Percentiles rank a stretch among this genome's conserved stretches.
Evolutionary conservation across 2,113 vertebrate species (phyloP).

Genomic region (Leptobrachium leishanense): DNA sequence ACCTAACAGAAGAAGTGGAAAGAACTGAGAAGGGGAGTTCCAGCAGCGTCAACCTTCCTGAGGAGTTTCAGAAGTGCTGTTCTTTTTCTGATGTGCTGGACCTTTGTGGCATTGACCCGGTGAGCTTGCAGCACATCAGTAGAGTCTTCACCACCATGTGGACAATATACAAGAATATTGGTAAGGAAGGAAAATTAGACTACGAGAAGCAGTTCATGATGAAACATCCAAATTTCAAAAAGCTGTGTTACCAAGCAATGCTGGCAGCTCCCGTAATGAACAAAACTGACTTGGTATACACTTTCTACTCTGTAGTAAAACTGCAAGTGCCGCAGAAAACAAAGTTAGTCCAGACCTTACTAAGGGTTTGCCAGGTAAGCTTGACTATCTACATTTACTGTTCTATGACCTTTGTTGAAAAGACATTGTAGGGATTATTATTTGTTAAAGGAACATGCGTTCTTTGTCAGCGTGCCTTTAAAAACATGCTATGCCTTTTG

Average conservation of each 20-base stretch:
- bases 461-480: too few relatives aligned
- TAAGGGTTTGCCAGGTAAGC: constrained; percentile 82
- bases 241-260: constrained; percentile 71
- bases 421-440: too few relatives aligned
- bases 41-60: constrained; percentile 47
- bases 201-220: constrained; percentile 79
- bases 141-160: constrained; percentile 71
- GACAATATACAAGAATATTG: constrained; percentile 70
- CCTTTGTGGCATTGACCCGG: constrained; percentile 45
- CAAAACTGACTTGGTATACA: constrained; percentile 63
- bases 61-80: constrained; percentile 60
- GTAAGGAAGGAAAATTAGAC: constrained; percentile 66
- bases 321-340: constrained; percentile 80
- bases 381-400: not conserved
- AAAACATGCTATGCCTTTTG: too few relatives aligned
- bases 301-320: constrained; percentile 72
- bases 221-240: constrained; percentile 70
- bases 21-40: not conserved
- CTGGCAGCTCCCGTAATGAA: constrained; percentile 56
- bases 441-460: too few relatives aligned
- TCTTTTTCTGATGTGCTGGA: constrained; percentile 83
- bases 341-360: constrained; percentile 78
- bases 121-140: constrained; percentile 59
- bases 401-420: not conserved
- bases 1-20: constrained; percentile 29